These are phyloP conservation scores for Chydorus sphaericus DNA, from an alignment of 2,888 invertebrate species.

Conservation along the genomic window DNA sequence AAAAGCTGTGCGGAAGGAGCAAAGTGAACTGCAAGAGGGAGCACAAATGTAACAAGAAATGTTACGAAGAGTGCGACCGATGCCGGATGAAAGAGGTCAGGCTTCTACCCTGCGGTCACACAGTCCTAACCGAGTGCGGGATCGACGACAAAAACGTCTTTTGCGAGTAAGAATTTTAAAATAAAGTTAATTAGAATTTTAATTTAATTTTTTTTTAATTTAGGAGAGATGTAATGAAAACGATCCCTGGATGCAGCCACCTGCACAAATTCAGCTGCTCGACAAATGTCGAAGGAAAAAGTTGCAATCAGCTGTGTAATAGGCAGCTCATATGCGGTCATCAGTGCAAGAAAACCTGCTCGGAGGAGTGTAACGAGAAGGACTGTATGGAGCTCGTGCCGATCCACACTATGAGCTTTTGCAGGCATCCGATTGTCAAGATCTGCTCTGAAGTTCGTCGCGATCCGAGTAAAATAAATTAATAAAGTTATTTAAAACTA, in stretches of 20 bases:
- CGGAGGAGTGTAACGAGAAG: slow-evolving; percentile 25
- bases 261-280: slow-evolving; percentile 24
- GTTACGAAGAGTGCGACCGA: slow-evolving; percentile 23
- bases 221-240: slow-evolving; percentile 33
- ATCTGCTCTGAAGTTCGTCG: slow-evolving; percentile 5
- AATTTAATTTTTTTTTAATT: not conserved
- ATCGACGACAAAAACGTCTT: slow-evolving; percentile 24
- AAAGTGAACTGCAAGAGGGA: slow-evolving; percentile 12
- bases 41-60: slow-evolving; percentile 21
- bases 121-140: slow-evolving; percentile 28
- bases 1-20: slow-evolving; percentile 33
- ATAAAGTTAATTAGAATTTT: not conserved
- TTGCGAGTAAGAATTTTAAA: slow-evolving; percentile 25
- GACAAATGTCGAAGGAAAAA: not conserved
- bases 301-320: slow-evolving; percentile 8
- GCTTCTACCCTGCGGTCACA: slow-evolving; percentile 35
- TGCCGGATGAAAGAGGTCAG: slow-evolving; percentile 19
- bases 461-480: too few species aligned
- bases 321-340: slow-evolving; percentile 35
- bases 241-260: slow-evolving; percentile 33
- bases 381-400: slow-evolving; percentile 5
- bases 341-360: slow-evolving; percentile 32
- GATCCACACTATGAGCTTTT: not conserved
- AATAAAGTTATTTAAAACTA: too few species aligned
- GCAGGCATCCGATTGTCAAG: slow-evolving; percentile 5